phyloP scores from a whole-genome alignment of 2,888 invertebrate genomes.

The Yponomeuta sedellus region DNA sequence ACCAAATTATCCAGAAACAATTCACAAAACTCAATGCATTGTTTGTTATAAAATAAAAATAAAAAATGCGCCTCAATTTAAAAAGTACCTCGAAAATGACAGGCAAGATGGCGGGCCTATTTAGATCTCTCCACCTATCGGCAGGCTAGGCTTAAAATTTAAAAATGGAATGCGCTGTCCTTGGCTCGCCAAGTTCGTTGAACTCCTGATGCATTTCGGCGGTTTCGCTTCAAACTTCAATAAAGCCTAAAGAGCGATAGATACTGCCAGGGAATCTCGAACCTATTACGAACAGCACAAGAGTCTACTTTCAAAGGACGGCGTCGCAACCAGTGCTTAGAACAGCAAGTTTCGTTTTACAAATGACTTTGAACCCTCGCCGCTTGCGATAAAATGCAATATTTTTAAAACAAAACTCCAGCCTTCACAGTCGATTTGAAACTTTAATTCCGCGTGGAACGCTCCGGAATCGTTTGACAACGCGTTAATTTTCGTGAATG shows the following conservation, averaged over 20 bases:
- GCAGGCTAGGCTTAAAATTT: conserved; percentile 70
- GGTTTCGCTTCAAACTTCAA: conserved; percentile 50
- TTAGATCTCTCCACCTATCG: conserved; percentile 73
- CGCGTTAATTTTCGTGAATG: conserved; percentile 7
- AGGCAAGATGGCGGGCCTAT: conserved; percentile 70
- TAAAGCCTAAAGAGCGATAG: conserved; percentile 30
- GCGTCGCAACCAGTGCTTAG: neutral
- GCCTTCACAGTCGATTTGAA: neutral
- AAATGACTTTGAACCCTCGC: conserved; percentile 43
- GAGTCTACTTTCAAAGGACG: conserved; percentile 33
- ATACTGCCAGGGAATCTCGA: conserved; percentile 29
- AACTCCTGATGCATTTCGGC: conserved; percentile 76
- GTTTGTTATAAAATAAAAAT: conserved; percentile 43
- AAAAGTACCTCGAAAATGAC: conserved; percentile 55
- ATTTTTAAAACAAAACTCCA: conserved; percentile 21
- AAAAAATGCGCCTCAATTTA: conserved; percentile 19
- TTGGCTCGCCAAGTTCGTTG: conserved; percentile 67
- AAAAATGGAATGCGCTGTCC: conserved; percentile 77
- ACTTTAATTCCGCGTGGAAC: conserved; percentile 11
- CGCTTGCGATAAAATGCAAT: conserved; percentile 38
- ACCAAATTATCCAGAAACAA: conserved; percentile 69
- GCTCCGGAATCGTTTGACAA: conserved; percentile 9
- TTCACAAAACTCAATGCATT: conserved; percentile 54
- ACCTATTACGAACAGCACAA: conserved; percentile 32
- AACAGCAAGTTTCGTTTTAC: conserved; percentile 24